These are phyloP conservation scores for Coregonus ussuriensis DNA, from an alignment of 2,797 vertebrate genomes.

Conservation along the genomic window DNA sequence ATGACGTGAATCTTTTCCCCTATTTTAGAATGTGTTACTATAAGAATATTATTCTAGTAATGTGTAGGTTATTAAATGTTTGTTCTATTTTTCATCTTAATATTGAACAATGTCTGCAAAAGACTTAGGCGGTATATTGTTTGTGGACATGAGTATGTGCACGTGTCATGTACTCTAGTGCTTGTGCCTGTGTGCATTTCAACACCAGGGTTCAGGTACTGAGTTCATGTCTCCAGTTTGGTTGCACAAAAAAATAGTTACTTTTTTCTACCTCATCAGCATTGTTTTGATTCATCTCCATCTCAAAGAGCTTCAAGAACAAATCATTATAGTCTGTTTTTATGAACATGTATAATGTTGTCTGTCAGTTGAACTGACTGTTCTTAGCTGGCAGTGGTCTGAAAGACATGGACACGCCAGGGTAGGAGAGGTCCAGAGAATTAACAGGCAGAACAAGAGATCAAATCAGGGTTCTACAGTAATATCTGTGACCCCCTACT, in stretches of 20 bases:
- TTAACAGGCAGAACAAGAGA: not conserved
- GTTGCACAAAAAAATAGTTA: not conserved
- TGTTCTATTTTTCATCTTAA: not conserved
- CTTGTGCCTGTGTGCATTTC: not conserved
- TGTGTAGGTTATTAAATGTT: not conserved
- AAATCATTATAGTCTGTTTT: not conserved
- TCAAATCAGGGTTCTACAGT: not conserved
- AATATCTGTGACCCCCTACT: not conserved
- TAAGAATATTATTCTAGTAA: not conserved
- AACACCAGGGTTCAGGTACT: slow-evolving; percentile 10
- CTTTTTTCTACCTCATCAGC: not conserved
- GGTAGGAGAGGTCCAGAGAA: not conserved
- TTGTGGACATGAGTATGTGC: not conserved
- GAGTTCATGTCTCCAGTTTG: not conserved
- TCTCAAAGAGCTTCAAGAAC: not conserved
- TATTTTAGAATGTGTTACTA: not conserved
- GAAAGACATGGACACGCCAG: not conserved
- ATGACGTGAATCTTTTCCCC: not conserved
- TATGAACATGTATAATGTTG: not conserved
- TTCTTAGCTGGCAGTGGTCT: not conserved
- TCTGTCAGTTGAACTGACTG: not conserved
- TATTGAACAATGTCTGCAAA: not conserved
- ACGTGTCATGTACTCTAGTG: not conserved
- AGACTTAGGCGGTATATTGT: not conserved
- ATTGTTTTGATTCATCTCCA: not conserved